Base-by-base conservation (phyloP, 2,113 vertebrate genomes). In the Chaetops frenatus region DNA sequence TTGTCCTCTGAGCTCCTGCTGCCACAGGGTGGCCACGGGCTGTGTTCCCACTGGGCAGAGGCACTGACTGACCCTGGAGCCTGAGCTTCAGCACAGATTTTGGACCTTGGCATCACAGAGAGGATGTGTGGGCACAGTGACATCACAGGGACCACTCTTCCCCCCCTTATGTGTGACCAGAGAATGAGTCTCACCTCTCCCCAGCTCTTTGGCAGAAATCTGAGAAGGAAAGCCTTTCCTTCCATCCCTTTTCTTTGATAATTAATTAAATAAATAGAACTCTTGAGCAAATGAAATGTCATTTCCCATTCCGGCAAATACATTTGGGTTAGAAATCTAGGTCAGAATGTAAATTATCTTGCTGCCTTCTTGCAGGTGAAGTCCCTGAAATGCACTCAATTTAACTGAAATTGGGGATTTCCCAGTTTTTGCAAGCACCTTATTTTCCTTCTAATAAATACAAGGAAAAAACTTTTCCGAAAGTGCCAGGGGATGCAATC, bases 271-370 rank as follows among this genome's bases (percentile, higher is more conserved):
- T 96, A 95, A 93, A 82, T 89, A 87, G 81, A 92, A 87, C 81
- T 92, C 94, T 65, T 91, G 90, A 96, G 88, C 95, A 96, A 95
- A 96, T 85, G 91, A 92, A 96, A 95, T 96, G 92, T 95, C 94
- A 96, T 95, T 96, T 97, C 86, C 94, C 94, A 95, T 87, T 91
- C 96, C 91, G 74, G 92, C 66, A 96, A 95, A 95, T 95, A 97
- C 92, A 96, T 96, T 97, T 96, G 80, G 94, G 95, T 94, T 96
- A 97, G 94, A 92, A 97, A 96, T 97, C 95, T 97, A 95, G 96
- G 96, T 97, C 95, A 96, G 82, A 92, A 96, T 96, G 88, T 94
- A 96, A 96, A 97, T 96, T 96, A 95, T 92, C 94, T 94, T 53
- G 27, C 92, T 94, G 73, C 91, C 58, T 96, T 94, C 90, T 87